These are phyloP conservation scores for Anableps anableps DNA, from an alignment of 2,797 vertebrate genomes.

Conservation along the genomic window DNA sequence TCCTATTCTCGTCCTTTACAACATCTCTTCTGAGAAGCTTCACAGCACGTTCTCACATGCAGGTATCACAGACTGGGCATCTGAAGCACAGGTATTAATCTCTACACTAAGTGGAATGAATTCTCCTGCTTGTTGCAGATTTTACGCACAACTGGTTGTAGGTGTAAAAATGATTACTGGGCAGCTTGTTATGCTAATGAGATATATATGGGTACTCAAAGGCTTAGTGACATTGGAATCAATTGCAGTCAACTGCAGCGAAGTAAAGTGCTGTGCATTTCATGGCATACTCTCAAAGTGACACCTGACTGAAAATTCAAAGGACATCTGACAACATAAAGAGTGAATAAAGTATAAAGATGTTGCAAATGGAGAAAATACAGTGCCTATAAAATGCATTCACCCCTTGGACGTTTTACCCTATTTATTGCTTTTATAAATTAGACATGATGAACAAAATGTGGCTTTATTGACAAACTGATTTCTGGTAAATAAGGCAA, in stretches of 20 bases:
- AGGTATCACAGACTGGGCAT: slow-evolving; percentile 18
- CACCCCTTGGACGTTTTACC: neutral
- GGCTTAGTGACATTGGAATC: slow-evolving; percentile 34
- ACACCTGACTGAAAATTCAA: neutral
- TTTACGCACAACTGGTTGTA: slow-evolving; percentile 44
- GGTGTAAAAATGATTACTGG: slow-evolving; percentile 43
- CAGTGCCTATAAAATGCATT: neutral
- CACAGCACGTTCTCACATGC: neutral
- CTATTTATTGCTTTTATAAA: too few species aligned
- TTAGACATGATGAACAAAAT: too few species aligned
- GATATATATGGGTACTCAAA: slow-evolving; percentile 40
- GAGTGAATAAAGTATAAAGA: neutral
- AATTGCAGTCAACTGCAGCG: slow-evolving; percentile 3
- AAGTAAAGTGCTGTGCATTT: slow-evolving; percentile 24
- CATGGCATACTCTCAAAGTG: slow-evolving; percentile 12
- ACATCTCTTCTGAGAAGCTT: slow-evolving; percentile 6
- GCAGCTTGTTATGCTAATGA: slow-evolving; percentile 58
- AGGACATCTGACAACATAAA: neutral
- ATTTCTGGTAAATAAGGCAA: neutral
- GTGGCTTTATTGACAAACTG: neutral
- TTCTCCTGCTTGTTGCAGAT: slow-evolving; percentile 20
- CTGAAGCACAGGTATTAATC: slow-evolving; percentile 40
- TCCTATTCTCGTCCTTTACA: slow-evolving; percentile 19
- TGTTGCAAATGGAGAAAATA: neutral
- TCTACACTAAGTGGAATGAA: slow-evolving; percentile 55